Evolutionary conservation across 35 echinoderm and acorn worm genomes (phyloP).

Genomic region (Apostichopus californicus): DNA sequence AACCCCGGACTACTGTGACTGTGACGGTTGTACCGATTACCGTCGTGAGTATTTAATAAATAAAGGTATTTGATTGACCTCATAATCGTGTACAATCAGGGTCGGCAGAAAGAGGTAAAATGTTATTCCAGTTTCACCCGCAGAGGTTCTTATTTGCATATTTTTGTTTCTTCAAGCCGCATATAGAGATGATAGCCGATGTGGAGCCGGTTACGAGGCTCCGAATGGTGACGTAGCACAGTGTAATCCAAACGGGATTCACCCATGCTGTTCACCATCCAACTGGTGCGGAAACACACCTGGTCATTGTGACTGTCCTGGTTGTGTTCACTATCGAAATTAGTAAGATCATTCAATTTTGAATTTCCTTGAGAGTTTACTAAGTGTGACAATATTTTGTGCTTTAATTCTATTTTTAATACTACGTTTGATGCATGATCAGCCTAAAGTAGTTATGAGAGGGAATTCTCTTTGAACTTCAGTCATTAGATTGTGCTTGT

Average conservation of each 20-base stretch:
- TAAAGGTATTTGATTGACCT: background rate
- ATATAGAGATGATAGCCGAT: constrained; percentile 28
- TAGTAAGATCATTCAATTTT: too few relatives aligned
- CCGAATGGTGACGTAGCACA: constrained; percentile 23
- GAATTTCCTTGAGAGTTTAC: too few relatives aligned
- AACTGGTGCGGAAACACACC: constrained; percentile 34
- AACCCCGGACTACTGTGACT: background rate
- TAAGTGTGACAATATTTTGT: too few relatives aligned
- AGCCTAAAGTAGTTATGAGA: too few relatives aligned
- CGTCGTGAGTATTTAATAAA: background rate
- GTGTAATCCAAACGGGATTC: constrained; percentile 25
- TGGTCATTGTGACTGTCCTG: constrained; percentile 3
- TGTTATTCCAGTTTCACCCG: background rate
- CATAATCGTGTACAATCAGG: background rate
- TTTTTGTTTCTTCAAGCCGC: background rate
- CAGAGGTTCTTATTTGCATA: background rate
- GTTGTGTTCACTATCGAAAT: constrained; percentile 9
- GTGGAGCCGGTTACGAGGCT: background rate
- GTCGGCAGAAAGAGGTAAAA: background rate
- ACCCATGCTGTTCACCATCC: background rate
- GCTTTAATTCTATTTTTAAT: too few relatives aligned
- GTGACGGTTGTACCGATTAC: constrained; percentile 13
- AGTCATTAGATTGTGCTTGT: too few relatives aligned
- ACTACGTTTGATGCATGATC: too few relatives aligned
- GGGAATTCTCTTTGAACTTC: too few relatives aligned